Evolutionary conservation across 2,113 vertebrate genomes (phyloP), one percentile per base, ranked within the genome.

Genomic region (Tyto alba): DNA sequence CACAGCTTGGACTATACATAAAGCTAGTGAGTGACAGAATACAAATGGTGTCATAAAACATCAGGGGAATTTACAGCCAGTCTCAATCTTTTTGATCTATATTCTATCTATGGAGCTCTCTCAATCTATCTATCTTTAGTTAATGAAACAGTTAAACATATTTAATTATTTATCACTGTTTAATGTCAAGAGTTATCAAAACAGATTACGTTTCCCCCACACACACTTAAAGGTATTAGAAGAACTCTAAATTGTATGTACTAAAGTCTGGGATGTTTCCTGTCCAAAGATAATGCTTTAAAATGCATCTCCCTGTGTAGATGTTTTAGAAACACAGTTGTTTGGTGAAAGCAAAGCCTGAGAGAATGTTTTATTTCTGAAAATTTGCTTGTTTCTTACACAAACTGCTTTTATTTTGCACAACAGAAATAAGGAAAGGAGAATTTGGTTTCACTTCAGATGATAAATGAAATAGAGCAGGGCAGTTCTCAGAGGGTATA

Each of bases 21-120:
- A 91, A 97, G 98, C 98, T 97, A 98, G 98, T 99, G 99, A 99
- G 98, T 99, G 99, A 99, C 96, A 98, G 98, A 98, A 98, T 98
- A 98, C 99, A 99, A 99, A 99, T 99, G 99, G 99, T 98, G 98
- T 98, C 98, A 96, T 97, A 93, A 96, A 94, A 81, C 85, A 62
- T 95, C 21, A 18, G 96, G 92, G 93, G 96, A 94, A 92, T 90
- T 96, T 78, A 50, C 85, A 87, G 88, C 94, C 91, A 48, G 88
- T 23, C 96, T 84, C 73, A 41, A 27, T 62, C 92, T 91, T 94
- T 93, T 90, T 85, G 86, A 87, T 93, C 92, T 55, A 80, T 88
- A 41, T 78, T 86, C 95, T 96, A 93, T 68, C 92, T 91, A 27
- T 66, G 80, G 52, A 66, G 63, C 81, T 1, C 32, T 27, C 78